Conservation (phyloP, 1,140 invertebrate species). For the Meloidogyne floridensis region DNA sequence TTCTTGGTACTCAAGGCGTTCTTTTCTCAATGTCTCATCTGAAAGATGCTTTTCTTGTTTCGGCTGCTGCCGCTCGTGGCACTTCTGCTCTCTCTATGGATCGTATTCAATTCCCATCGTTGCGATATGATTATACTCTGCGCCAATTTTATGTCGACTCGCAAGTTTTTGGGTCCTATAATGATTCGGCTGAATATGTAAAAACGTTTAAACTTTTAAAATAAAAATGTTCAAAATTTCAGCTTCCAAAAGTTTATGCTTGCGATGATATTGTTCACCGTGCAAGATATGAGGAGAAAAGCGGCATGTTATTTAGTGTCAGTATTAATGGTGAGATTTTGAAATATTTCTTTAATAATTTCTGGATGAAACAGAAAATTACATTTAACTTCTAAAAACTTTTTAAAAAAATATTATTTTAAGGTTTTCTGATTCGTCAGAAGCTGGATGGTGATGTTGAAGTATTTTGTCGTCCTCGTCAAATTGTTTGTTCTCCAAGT, state of each 20-base stretch:
- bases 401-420: not conserved
- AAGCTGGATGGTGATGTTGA: slow-evolving; percentile 32
- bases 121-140: slow-evolving; percentile 36
- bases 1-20: slow-evolving; percentile 34
- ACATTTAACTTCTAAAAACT: no score
- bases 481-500: slow-evolving; percentile 29
- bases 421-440: slow-evolving; percentile 37
- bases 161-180: not conserved
- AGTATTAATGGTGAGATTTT: slow-evolving; percentile 25
- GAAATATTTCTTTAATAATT: not conserved
- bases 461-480: slow-evolving; percentile 30
- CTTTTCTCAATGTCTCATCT: slow-evolving; percentile 38
- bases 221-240: slow-evolving; percentile 10
- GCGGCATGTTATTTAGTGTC: slow-evolving; percentile 25
- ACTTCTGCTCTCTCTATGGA: slow-evolving; percentile 39
- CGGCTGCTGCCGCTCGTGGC: slow-evolving; percentile 17
- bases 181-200: not conserved
- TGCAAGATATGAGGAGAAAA: slow-evolving; percentile 35
- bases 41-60: slow-evolving; percentile 38
- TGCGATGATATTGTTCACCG: slow-evolving; percentile 42
- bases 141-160: slow-evolving; percentile 29
- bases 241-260: slow-evolving; percentile 28
- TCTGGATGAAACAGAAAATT: no score
- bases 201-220: not conserved
- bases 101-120: slow-evolving; percentile 28